Evolutionary conservation across 1,140 invertebrate genomes (phyloP), one percentile per base, ranked within the genome.

Genomic region (Aphelenchoides fujianensis): DNA sequence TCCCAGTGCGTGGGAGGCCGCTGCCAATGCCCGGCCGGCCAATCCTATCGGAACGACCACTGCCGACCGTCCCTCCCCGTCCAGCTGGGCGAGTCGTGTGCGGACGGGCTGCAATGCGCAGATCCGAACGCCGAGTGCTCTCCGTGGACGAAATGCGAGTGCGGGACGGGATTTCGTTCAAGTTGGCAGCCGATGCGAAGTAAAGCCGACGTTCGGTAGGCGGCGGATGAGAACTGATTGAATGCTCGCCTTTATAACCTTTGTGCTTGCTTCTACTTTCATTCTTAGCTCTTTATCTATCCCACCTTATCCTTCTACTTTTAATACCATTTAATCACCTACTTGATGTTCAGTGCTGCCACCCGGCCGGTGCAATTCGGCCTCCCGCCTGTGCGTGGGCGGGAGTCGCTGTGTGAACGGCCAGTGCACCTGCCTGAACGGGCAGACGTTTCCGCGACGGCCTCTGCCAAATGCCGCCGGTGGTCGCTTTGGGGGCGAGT

Each of bases 341-440:
- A 59, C 12, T 48, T 23, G 12, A 12, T 48, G 12, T 59, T 19
- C 19, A 59, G 55, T 59, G 12, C 7, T 59, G 23, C 55, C 55
- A 5, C 5, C 5, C 12, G 55, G 55, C 34, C 55, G 19, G 34
- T 59, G 55, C 19, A 19, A 59, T 32, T 7, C 5, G 27, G 19
- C 34, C 7, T 30, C 28, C 34, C 55, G 5, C 7, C 55, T 59
- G 55, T 59, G 55, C 34, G 7, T 32, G 28, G 5, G 27, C 27
- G 34, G 34, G 28, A 30, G 27, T 5, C 19, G 19, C 27, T 70
- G 68, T 16, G 23, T 63, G 5, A 23, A 41, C 0, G 55, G 68
- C n/a, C 28, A 31, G n/a, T 69, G 67, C 61, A 59, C 19, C 0
- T 69, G 67, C 5, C 61, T 64, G n/a, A 23, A 31, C 5, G 54